A percentile compares a stretch with the other conserved stretches of the same genome.
These are phyloP conservation scores for Astreopora myriophthalma DNA, from an alignment of 64 coral and sea anemone species.

Conservation along the genomic window DNA sequence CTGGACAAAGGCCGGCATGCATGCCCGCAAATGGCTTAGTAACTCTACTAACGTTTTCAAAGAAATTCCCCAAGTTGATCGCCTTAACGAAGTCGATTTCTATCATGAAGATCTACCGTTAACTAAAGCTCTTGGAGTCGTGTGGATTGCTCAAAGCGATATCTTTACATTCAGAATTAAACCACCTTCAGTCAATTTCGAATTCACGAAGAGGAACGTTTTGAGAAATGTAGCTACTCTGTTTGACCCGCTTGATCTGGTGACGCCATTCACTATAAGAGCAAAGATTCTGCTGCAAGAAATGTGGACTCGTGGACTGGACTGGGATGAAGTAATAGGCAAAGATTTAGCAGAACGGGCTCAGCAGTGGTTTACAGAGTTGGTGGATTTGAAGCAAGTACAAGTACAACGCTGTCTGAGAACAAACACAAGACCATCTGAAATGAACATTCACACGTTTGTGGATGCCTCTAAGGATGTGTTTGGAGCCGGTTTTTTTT, in stretches of 20 bases:
- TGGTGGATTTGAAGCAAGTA: slow-evolving; percentile 32
- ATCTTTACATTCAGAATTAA: slow-evolving; percentile 67
- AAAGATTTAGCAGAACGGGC: slow-evolving; percentile 28
- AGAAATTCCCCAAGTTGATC: slow-evolving; percentile 61
- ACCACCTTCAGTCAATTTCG: neutral
- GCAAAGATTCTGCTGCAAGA: slow-evolving; percentile 72
- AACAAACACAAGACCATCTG: slow-evolving; percentile 19
- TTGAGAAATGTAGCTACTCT: slow-evolving; percentile 53
- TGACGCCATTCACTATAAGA: slow-evolving; percentile 12
- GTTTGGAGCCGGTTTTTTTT: too few species aligned
- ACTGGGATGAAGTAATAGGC: slow-evolving; percentile 55
- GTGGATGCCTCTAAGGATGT: slow-evolving; percentile 26
- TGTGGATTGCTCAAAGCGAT: slow-evolving; percentile 65
- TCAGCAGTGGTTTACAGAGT: slow-evolving; percentile 57
- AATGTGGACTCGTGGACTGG: slow-evolving; percentile 59
- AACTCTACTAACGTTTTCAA: slow-evolving; percentile 67
- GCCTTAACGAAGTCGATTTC: slow-evolving; percentile 43
- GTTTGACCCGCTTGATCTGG: slow-evolving; percentile 47
- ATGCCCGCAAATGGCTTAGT: slow-evolving; percentile 70
- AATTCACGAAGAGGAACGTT: slow-evolving; percentile 46
- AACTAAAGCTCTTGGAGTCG: slow-evolving; percentile 71
- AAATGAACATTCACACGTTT: slow-evolving; percentile 60
- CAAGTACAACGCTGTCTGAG: slow-evolving; percentile 64
- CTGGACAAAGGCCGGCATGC: slow-evolving; percentile 62
- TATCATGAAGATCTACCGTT: slow-evolving; percentile 68